These are phyloP conservation scores for Epinephelus moara DNA, from an alignment of 2,113 vertebrate species.

Conservation along the genomic window DNA sequence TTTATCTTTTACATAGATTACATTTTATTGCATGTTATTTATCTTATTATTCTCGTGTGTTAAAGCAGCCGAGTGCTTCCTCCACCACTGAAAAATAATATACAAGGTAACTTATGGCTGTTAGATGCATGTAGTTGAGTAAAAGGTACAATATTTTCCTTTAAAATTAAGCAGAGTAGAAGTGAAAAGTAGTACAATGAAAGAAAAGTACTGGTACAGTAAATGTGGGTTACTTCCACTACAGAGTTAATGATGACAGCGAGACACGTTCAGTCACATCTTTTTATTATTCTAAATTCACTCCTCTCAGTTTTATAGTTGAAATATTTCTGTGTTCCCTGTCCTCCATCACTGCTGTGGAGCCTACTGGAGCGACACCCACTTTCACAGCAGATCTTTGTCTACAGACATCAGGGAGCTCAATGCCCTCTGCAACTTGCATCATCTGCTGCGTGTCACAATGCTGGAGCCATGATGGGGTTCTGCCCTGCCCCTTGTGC, in stretches of 20 bases:
- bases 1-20: too few species aligned
- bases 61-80: neutral
- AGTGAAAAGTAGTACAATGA: neutral
- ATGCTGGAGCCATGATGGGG: constrained; percentile 47
- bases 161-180: neutral
- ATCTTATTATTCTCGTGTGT: too few species aligned
- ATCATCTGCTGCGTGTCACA: constrained; percentile 73
- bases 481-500: constrained; percentile 53
- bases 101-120: neutral
- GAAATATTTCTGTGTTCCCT: constrained; percentile 4
- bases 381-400: constrained; percentile 44
- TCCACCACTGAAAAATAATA: neutral
- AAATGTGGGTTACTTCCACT: neutral
- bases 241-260: neutral
- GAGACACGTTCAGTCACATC: neutral
- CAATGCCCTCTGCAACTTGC: constrained; percentile 6
- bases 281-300: neutral
- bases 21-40: too few species aligned
- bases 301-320: neutral
- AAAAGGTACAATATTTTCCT: neutral
- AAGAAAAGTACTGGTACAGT: neutral
- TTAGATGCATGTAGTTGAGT: too few species aligned
- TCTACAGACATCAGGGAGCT: constrained; percentile 39
- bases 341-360: constrained; percentile 19
- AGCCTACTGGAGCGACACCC: constrained; percentile 1